Evolutionary conservation across 2,888 invertebrate genomes (phyloP), one percentile per base, ranked within the genome.

Genomic region (Belgica antarctica): DNA sequence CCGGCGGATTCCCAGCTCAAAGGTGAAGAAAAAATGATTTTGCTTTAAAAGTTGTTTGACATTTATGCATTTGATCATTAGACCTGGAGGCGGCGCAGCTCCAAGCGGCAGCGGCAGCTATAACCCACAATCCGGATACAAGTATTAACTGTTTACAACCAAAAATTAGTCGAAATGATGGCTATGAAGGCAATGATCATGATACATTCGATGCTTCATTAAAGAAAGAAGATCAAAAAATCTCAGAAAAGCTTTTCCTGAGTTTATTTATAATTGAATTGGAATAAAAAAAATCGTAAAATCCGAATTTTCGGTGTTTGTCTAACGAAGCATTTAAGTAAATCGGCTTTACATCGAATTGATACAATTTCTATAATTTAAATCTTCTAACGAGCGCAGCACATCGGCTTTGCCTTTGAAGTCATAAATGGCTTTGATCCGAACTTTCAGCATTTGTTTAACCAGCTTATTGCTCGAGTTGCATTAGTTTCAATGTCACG

Each of bases 91-190:
- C 46, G 81, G 78, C 15, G 71, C 73, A 59, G n/a, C n/a, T n/a
- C n/a, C n/a, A n/a, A 77, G 78, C 47, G 81, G 78, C 34, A 81
- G 78, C 71, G 81, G 80, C 41, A 78, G 78, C 66, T 81, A 80
- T 68, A 79, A 77, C 74, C 78, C 80, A 70, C 78, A 81, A 75
- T 77, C 78, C 15, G 82, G 82, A 71, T 82, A 82, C 75, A 80
- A 78, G 74, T 82, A 82, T 74, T 82, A 80, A 75, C 17, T n/a
- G n/a, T n/a, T n/a, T n/a, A n/a, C 62, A 41, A 41, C 24, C 31
- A 17, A 41, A 22, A 61, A 22, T n/a, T 41, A 12, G 17, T 61
- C 4, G 28, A 22, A 27, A 52, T 52, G 7, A 52, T 8, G 24
- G 52, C 52, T 7, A 24, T 52, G 15, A 59, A 27, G 19, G 12